A percentile compares a stretch with the other conserved stretches of the same genome.
Evolutionary conservation across 2,888 invertebrate species (phyloP).

Genomic region (Ptilodon capucinus): DNA sequence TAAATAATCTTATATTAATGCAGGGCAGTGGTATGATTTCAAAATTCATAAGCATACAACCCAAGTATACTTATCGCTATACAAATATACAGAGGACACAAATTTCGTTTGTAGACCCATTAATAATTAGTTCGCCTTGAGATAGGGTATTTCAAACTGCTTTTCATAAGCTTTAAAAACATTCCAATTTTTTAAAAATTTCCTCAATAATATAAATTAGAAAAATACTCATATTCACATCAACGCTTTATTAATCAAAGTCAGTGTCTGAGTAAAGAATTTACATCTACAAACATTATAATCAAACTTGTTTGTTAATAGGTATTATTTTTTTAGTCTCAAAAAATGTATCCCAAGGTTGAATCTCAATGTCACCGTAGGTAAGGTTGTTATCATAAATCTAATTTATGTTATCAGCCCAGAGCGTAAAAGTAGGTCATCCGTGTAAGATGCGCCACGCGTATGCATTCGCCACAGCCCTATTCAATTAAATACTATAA

Average conservation of each 20-base stretch:
- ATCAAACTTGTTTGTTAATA: not conserved
- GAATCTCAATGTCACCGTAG: slow-evolving; percentile 67
- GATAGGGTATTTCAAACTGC: not conserved
- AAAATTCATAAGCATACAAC: slow-evolving; percentile 23
- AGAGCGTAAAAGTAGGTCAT: slow-evolving; percentile 58
- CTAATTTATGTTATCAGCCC: slow-evolving; percentile 67
- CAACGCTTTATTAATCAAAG: no score
- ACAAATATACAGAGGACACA: slow-evolving; percentile 20
- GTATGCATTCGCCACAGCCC: not conserved
- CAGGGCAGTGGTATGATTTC: slow-evolving; percentile 8
- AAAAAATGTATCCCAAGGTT: slow-evolving; percentile 53
- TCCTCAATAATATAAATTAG: not conserved
- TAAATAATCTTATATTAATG: slow-evolving; percentile 14
- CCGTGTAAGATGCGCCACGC: slow-evolving; percentile 33
- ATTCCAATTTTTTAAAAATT: no score
- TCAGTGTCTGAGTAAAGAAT: no score
- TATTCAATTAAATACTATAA: not conserved
- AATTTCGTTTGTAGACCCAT: not conserved
- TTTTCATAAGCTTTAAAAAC: no score
- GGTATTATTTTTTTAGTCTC: not conserved
- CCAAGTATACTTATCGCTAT: slow-evolving; percentile 28
- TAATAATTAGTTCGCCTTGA: not conserved
- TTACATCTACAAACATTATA: not conserved
- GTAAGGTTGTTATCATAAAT: slow-evolving; percentile 67
- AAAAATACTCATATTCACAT: no score